Base-by-base conservation (phyloP, 2,797 vertebrate genomes). In the Catharus ustulatus region DNA sequence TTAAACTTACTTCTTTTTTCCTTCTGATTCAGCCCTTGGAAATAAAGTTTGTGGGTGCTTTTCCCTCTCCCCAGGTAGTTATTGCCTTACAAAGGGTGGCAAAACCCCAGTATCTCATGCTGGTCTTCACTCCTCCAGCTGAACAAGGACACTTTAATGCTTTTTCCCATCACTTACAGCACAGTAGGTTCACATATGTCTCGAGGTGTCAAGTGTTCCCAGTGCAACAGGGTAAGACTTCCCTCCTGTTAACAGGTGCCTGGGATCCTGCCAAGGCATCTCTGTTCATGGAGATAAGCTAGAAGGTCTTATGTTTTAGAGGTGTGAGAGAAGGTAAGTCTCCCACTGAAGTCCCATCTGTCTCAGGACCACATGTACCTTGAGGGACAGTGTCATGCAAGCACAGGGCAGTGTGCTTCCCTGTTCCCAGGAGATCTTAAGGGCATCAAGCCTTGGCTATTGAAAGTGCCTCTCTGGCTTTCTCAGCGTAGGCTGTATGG, bases 371-470 rank as follows among this genome's bases (percentile, higher is more conserved):
- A 30, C 4, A 7, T 1, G 17, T 5, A 48, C n/a, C 63, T 87
- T 55, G 75, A 83, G 52, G 43, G 13, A 46, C 13, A 45, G 55
- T 4, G 16, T 14, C 18, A 54, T 1, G 2, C 10, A 15, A 3
- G 4, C 26, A 7, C 0, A 0, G 15, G 34, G 16, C 5, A 5
- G 19, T 26, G 22, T 22, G 9, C 38, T 85, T 83, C 18, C 27
- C 29, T 34, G 20, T 68, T 76, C 43, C 45, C n/a, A 71, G 63
- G 58, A 75, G 30, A 43, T 32, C 42, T 80, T 46, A 23, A 51
- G 16, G 4, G 14, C 32, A 77, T 42, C 17, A 43, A 54, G 24
- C 15, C 29, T 26, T 45, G 57, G 17, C 27, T 86, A 4, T 22
- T 24, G 10, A 32, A 80, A 71, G 24, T 23, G 15, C 5, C 8